Evolutionary conservation across 1,140 invertebrate species (phyloP).

Genomic region (Macrotrachela quadricornifera): DNA sequence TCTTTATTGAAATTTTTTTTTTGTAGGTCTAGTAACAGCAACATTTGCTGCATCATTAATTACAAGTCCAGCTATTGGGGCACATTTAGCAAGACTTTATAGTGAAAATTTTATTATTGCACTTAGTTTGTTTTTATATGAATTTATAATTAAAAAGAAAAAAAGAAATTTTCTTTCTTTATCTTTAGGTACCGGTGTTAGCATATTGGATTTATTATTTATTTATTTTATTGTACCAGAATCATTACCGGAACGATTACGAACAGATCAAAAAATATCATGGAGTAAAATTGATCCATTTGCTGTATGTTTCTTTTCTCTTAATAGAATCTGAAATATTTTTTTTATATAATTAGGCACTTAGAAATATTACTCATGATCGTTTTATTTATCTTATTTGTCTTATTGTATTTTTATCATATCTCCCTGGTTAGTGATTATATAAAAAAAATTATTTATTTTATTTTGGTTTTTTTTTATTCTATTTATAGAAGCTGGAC

Average conservation of each 20-base stretch:
- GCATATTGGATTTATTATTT: conserved; percentile 86
- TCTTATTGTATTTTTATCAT: conserved; percentile 19
- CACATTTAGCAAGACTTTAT: conserved; percentile 68
- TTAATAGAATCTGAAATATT: conserved; percentile 21
- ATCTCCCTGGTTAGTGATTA: too few species aligned
- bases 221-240: conserved; percentile 92
- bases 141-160: too few species aligned
- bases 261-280: conserved; percentile 24
- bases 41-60: conserved; percentile 95
- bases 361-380: conserved; percentile 1
- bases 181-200: conserved; percentile 47
- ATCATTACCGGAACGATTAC: conserved; percentile 57
- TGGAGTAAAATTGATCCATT: conserved; percentile 96
- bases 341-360: neutral
- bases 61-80: conserved; percentile 82
- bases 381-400: conserved; percentile 2
- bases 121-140: conserved; percentile 33
- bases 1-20: neutral
- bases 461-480: conserved; percentile 7
- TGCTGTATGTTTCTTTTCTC: neutral
- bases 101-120: conserved; percentile 83
- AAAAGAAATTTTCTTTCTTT: too few species aligned
- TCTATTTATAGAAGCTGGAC: conserved; percentile 48
- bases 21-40: conserved; percentile 49
- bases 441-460: too few species aligned